These are phyloP conservation scores for Epinotia bilunana DNA, from an alignment of 2,888 invertebrate species.

Conservation along the genomic window DNA sequence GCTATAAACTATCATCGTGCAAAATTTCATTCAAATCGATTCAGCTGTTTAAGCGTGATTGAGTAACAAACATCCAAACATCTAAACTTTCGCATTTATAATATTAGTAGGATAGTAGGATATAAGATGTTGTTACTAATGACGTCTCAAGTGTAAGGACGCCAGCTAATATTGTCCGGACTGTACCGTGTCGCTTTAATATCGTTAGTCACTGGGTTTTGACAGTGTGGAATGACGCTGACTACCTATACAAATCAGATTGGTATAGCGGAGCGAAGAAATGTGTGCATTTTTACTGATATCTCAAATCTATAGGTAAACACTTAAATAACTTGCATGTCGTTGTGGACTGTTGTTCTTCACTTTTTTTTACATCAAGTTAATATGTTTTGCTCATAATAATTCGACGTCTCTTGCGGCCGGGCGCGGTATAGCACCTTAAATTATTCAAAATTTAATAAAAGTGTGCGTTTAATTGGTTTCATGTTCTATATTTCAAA, in stretches of 20 bases:
- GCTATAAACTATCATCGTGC: too few relatives aligned
- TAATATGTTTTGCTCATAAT: too few relatives aligned
- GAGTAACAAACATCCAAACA: too few relatives aligned
- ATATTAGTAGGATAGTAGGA: too few relatives aligned
- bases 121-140: background rate
- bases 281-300: background rate
- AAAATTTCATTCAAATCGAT: too few relatives aligned
- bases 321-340: background rate
- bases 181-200: slow-evolving; percentile 4
- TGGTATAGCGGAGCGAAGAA: background rate
- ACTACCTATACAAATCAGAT: background rate
- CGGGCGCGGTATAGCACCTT: background rate
- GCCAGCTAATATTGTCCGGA: background rate
- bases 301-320: background rate
- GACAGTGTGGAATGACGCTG: background rate
- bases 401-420: background rate
- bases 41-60: too few relatives aligned
- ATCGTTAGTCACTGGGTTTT: background rate
- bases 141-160: background rate
- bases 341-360: too few relatives aligned
- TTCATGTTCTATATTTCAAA: background rate
- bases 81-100: too few relatives aligned
- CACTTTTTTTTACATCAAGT: too few relatives aligned
- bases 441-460: background rate
- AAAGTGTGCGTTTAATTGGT: background rate